A percentile compares a stretch with the other conserved stretches of the same genome.
Evolutionary conservation across 2,113 vertebrate species (phyloP).

Genomic region (Lophotis ruficrista): DNA sequence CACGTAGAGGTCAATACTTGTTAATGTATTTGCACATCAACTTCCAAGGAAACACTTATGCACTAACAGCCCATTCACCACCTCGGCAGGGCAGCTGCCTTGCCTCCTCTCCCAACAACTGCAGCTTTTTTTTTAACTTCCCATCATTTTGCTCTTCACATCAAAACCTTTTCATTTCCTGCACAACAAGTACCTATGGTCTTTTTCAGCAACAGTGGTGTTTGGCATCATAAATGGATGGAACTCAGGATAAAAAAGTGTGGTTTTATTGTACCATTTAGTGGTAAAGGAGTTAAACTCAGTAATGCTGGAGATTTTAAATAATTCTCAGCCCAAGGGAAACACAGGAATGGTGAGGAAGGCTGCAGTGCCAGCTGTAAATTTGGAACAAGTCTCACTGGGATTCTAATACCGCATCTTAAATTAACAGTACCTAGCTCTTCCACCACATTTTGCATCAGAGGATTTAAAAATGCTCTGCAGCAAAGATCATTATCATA

Average conservation of each 20-base stretch:
- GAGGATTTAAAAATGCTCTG: background rate
- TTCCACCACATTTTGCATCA: background rate
- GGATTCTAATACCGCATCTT: background rate
- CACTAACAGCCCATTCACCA: background rate
- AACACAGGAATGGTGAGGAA: background rate
- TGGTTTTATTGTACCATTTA: background rate
- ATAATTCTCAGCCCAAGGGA: background rate
- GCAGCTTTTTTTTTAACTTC: background rate
- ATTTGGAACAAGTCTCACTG: background rate
- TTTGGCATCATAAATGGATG: background rate
- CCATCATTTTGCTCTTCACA: background rate
- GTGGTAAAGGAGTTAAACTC: background rate
- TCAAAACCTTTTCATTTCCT: background rate
- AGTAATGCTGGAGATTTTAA: background rate
- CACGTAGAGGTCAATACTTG: background rate
- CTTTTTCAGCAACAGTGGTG: background rate
- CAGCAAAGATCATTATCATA: background rate
- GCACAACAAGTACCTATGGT: background rate
- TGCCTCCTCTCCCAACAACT: background rate
- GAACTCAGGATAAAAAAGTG: background rate
- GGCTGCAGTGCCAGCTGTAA: background rate
- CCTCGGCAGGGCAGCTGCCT: background rate
- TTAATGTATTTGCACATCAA: background rate
- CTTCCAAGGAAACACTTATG: background rate
- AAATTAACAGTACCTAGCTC: background rate